These are phyloP conservation scores for Leptinotarsa defecta DNA, from an alignment of 1,140 invertebrate species.

Conservation along the genomic window DNA sequence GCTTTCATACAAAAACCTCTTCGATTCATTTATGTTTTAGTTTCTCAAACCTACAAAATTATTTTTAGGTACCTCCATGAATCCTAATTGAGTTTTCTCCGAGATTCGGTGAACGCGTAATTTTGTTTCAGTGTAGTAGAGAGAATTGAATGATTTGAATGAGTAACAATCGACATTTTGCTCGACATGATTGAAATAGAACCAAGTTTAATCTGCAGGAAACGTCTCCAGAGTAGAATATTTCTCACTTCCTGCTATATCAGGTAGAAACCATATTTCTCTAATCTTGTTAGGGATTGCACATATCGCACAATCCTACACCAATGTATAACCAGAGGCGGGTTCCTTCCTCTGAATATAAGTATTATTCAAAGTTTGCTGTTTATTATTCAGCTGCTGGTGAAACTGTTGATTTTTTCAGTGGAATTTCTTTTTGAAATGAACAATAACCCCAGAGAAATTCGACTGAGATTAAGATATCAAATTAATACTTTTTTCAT, in stretches of 20 bases:
- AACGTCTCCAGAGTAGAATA: not conserved
- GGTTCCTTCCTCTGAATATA: too few relatives aligned
- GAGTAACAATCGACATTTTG: not conserved
- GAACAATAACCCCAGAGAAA: too few relatives aligned
- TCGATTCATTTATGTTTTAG: too few relatives aligned
- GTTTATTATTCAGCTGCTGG: too few relatives aligned
- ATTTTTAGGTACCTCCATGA: too few relatives aligned
- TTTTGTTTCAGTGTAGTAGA: not conserved
- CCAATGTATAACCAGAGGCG: not conserved
- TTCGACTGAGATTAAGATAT: too few relatives aligned
- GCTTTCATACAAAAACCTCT: too few relatives aligned
- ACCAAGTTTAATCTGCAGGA: not conserved
- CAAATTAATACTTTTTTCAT: too few relatives aligned
- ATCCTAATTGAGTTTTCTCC: not conserved
- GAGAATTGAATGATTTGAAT: not conserved
- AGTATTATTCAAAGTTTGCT: too few relatives aligned
- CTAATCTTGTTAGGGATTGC: not conserved
- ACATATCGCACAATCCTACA: not conserved
- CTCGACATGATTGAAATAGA: not conserved
- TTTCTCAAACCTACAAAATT: too few relatives aligned
- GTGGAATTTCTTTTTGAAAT: too few relatives aligned
- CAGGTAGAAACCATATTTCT: not conserved
- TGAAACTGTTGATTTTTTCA: too few relatives aligned
- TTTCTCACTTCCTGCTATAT: not conserved
- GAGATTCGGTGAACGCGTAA: not conserved